A percentile compares a stretch with the other conserved stretches of the same genome.
Evolutionary conservation across 2,888 invertebrate genomes (phyloP).

Genomic region (Eupelmus urozonus): DNA sequence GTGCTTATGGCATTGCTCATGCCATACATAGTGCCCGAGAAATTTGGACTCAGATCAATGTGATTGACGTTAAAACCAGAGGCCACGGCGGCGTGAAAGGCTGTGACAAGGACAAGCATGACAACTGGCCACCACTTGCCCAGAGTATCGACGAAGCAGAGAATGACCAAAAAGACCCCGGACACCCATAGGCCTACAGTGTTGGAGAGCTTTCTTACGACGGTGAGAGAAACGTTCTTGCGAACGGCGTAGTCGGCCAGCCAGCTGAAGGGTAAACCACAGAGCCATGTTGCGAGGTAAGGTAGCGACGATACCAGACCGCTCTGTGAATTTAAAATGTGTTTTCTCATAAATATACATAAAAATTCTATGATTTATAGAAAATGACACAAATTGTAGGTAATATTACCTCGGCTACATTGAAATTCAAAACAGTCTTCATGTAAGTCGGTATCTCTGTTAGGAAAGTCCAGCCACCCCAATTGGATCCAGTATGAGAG

Average conservation of each 20-base stretch:
- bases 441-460: constrained; percentile 86
- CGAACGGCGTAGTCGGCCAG: constrained; percentile 77
- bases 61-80: constrained; percentile 77
- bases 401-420: constrained; percentile 80
- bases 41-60: constrained; percentile 78
- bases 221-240: constrained; percentile 67
- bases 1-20: constrained; percentile 77
- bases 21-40: constrained; percentile 78
- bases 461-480: constrained; percentile 86
- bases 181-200: constrained; percentile 79
- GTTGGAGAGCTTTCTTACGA: constrained; percentile 76
- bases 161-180: constrained; percentile 75
- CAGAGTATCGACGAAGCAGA: constrained; percentile 66
- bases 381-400: neutral
- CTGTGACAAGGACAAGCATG: constrained; percentile 71
- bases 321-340: constrained; percentile 69
- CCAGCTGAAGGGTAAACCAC: constrained; percentile 78
- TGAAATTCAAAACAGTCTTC: constrained; percentile 80
- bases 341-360: too few species aligned
- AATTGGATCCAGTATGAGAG: constrained; percentile 84
- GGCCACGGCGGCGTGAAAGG: constrained; percentile 70
- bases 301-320: constrained; percentile 79
- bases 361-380: too few species aligned
- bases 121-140: constrained; percentile 61
- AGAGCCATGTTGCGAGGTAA: constrained; percentile 79